Conservation (phyloP, 2,888 invertebrate genomes). For the Cheilosia variabilis region DNA sequence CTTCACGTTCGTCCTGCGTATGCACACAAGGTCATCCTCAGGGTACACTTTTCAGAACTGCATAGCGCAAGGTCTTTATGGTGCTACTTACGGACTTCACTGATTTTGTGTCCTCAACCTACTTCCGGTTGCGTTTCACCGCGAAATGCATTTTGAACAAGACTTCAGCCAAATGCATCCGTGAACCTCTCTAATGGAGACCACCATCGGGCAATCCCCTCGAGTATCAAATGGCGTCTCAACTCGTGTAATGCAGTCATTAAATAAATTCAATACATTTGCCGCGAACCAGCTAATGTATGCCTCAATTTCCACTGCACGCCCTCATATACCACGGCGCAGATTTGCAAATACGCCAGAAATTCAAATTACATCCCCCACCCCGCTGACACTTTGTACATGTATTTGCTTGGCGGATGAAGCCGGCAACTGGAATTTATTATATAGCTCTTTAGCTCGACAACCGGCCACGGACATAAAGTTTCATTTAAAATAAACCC, state of each 20-base stretch:
- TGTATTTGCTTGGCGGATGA: slow-evolving; percentile 40
- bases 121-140: too few species aligned
- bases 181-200: neutral
- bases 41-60: too few species aligned
- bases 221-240: neutral
- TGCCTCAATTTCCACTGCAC: slow-evolving; percentile 22
- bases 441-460: slow-evolving; percentile 29
- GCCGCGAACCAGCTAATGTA: slow-evolving; percentile 14
- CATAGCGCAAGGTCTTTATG: too few species aligned
- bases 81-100: too few species aligned
- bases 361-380: slow-evolving; percentile 34
- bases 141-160: too few species aligned
- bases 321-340: slow-evolving; percentile 10
- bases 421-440: slow-evolving; percentile 47
- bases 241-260: neutral
- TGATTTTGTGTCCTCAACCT: too few species aligned
- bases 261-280: slow-evolving; percentile 34
- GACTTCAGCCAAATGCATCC: too few species aligned
- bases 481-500: slow-evolving; percentile 56
- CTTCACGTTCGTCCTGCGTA: too few species aligned
- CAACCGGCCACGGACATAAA: slow-evolving; percentile 41
- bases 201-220: neutral
- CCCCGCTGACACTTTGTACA: neutral
- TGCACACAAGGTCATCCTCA: too few species aligned
- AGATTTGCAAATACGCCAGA: slow-evolving; percentile 11